A percentile compares a stretch with the other conserved stretches of the same genome.
These are phyloP conservation scores for Cetonia aurata DNA, from an alignment of 2,888 invertebrate species.

Conservation along the genomic window DNA sequence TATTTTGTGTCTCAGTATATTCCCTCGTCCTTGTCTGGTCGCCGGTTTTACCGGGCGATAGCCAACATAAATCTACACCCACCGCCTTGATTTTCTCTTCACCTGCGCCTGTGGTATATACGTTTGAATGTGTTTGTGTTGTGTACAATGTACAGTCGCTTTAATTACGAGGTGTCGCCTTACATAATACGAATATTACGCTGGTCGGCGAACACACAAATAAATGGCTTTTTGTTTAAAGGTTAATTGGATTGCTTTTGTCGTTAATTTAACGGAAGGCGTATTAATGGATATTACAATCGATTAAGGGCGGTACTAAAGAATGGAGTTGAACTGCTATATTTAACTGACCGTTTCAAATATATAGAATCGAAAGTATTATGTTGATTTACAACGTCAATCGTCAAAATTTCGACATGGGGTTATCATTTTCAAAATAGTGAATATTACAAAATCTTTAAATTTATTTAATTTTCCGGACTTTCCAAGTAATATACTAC, in stretches of 20 bases:
- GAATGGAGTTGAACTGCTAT: too few relatives aligned
- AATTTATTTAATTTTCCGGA: too few relatives aligned
- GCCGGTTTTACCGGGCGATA: not conserved
- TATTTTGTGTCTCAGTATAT: not conserved
- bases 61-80: conserved; percentile 26
- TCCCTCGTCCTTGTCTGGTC: conserved; percentile 13
- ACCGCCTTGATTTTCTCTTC: conserved; percentile 23
- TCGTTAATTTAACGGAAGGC: conserved; percentile 10
- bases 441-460: too few relatives aligned
- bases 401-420: too few relatives aligned
- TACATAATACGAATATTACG: conserved; percentile 20
- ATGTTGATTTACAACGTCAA: too few relatives aligned
- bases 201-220: conserved; percentile 3
- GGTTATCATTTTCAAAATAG: too few relatives aligned
- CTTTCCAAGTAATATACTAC: too few relatives aligned
- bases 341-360: too few relatives aligned
- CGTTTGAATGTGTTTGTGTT: not conserved
- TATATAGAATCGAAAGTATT: too few relatives aligned
- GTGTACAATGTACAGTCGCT: not conserved
- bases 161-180: conserved; percentile 21
- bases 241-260: conserved; percentile 21
- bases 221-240: conserved; percentile 22
- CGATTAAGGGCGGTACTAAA: too few relatives aligned
- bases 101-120: not conserved
- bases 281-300: too few relatives aligned